A percentile compares a stretch with the other conserved stretches of the same genome.
phyloP scores from a whole-genome alignment of 2,797 vertebrate species.

The Oryzias dopingdopingensis region DNA sequence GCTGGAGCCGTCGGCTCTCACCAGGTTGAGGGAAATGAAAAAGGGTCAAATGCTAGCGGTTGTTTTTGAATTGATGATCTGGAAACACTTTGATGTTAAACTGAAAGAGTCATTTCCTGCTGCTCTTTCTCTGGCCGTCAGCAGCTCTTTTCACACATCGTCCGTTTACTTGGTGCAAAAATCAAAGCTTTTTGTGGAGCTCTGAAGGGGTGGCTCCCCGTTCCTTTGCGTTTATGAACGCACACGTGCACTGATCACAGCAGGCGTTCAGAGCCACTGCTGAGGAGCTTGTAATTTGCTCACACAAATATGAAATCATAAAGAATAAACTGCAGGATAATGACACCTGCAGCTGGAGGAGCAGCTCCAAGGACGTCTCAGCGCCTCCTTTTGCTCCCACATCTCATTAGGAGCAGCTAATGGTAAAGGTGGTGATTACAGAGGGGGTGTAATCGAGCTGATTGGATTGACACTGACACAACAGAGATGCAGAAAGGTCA shows the following conservation, averaged over 20 bases:
- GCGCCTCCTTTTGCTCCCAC: conserved; percentile 34
- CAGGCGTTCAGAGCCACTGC: conserved; percentile 8
- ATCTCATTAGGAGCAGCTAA: conserved; percentile 48
- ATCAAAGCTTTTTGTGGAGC: conserved; percentile 48
- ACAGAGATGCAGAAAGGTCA: conserved; percentile 49
- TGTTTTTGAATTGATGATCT: conserved; percentile 23
- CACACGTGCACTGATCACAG: conserved; percentile 12
- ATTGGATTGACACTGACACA: conserved; percentile 25
- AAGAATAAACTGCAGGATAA: conserved; percentile 37
- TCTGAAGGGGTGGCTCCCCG: conserved; percentile 17
- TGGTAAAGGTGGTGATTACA: conserved; percentile 55
- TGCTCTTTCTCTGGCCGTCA: conserved; percentile 30
- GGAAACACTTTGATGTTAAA: conserved; percentile 19
- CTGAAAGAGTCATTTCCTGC: conserved; percentile 25
- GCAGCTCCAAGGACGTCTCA: conserved; percentile 45
- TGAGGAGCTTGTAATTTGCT: conserved; percentile 29
- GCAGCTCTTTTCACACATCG: conserved; percentile 32
- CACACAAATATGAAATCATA: conserved; percentile 37
- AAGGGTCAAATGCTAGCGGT: conserved; percentile 19
- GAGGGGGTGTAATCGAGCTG: conserved; percentile 21
- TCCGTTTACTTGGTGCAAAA: conserved; percentile 46
- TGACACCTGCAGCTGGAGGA: conserved; percentile 54
- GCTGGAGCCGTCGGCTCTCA: conserved; percentile 21
- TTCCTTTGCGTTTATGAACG: conserved; percentile 20
- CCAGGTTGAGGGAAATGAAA: conserved; percentile 19